Base-by-base conservation (phyloP, 2,113 vertebrate species). In the Thamnophis sirtalis region DNA sequence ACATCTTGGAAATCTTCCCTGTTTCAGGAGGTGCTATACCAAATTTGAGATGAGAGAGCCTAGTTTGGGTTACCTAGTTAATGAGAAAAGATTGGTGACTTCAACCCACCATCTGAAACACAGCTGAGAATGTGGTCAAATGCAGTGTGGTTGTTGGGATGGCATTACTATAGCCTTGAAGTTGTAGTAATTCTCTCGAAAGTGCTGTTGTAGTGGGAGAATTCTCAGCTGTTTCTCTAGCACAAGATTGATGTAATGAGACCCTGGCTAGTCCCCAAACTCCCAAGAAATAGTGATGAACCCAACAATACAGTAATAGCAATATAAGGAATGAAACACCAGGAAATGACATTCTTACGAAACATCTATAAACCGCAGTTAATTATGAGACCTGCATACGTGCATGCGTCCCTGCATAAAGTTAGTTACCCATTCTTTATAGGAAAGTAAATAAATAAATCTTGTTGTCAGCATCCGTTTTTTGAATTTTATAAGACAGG, bases 201-300 rank as follows among this genome's bases (percentile, higher is more conserved):
- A 88, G 43, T 55, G 17, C 51, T 38, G 38, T 58, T 38, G 56
- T 73, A 38, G 15, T 49, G 38, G 53, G 53, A 89, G 53, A 68
- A 26, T 92, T 89, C 68, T 73, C 87, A 89, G 53, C 43, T 58
- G 86, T 92, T 58, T 92, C 28, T 92, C 43, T 92, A 13, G 10
- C 43, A 88, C 24, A 87, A 55, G 10, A 84, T 0, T 84, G 43
- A 28, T 88, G 9, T 51, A 56, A 88, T 48, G 15, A 88, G 54
- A 33, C 24, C 43, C 87, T 91, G 60, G 86, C 50, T 38, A 54
- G 28, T 89, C 56, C 38, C 87, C 91, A 88, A 60, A 33, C 38
- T 58, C 48, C 88, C 19, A 84, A 43, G 55, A 80, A 80, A n/a
- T 55, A 89, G 17, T 88, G 28, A 28, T 58, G 43, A 56, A 80